Percentiles rank a stretch among this genome's conserved stretches.
phyloP scores from a whole-genome alignment of 2,797 vertebrate species.

The Notamacropus eugenii region DNA sequence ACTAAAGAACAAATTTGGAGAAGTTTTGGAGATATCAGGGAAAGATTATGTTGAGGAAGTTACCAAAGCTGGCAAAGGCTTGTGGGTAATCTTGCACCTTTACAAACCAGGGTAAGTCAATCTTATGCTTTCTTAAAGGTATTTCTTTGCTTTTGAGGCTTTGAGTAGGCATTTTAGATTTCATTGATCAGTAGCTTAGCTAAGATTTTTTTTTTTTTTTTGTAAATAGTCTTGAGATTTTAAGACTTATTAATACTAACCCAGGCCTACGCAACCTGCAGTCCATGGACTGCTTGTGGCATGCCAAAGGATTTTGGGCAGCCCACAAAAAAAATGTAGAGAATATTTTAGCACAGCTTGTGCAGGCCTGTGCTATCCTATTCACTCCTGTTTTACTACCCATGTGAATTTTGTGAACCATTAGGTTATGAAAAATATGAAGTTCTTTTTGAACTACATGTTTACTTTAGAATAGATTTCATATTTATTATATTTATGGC shows the following conservation, averaged over 20 bases:
- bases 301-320: no score
- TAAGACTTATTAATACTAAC: neutral
- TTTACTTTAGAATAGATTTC: neutral
- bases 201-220: neutral
- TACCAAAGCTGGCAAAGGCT: conserved; percentile 92
- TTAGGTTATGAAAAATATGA: neutral
- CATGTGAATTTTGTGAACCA: neutral
- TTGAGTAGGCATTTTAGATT: neutral
- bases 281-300: no score
- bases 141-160: conserved; percentile 1
- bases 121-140: conserved; percentile 33
- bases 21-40: conserved; percentile 94
- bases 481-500: neutral
- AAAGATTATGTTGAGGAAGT: conserved; percentile 97
- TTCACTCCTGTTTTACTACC: conserved; percentile 8
- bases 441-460: neutral
- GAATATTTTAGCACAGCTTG: no score
- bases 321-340: no score
- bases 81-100: conserved; percentile 97
- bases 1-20: conserved; percentile 93
- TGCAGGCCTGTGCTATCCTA: neutral
- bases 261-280: no score
- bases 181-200: neutral
- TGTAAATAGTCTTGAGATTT: neutral
- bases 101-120: conserved; percentile 95